phyloP scores from a whole-genome alignment of 2,888 invertebrate genomes.

The Drosophila incognita region DNA sequence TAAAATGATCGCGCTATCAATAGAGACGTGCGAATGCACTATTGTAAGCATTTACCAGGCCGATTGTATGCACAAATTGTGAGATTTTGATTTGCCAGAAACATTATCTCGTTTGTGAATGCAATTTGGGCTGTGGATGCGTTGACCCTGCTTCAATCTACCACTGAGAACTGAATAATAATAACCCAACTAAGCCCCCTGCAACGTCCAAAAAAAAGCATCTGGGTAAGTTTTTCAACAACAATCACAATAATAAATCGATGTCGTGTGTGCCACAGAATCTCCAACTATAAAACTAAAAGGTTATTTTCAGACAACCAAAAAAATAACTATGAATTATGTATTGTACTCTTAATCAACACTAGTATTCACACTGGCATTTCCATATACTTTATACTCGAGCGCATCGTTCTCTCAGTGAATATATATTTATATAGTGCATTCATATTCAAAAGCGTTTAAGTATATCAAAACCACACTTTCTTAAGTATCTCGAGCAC shows the following conservation, averaged over 20 bases:
- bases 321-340: constrained; percentile 8
- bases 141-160: constrained; percentile 17
- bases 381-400: constrained; percentile 31
- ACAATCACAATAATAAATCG: constrained; percentile 67
- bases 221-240: constrained; percentile 74
- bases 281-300: constrained; percentile 53
- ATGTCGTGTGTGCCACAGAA: constrained; percentile 72
- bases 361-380: constrained; percentile 34
- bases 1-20: constrained; percentile 70
- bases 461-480: constrained; percentile 42
- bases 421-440: constrained; percentile 26
- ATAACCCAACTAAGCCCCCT: constrained; percentile 56
- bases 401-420: constrained; percentile 59
- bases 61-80: constrained; percentile 52
- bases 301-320: constrained; percentile 71
- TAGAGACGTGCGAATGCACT: constrained; percentile 23
- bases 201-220: constrained; percentile 51
- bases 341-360: constrained; percentile 17
- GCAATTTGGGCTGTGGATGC: constrained; percentile 40
- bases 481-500: constrained; percentile 65
- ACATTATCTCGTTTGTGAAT: constrained; percentile 54
- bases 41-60: constrained; percentile 15
- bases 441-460: constrained; percentile 34
- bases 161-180: constrained; percentile 34
- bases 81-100: constrained; percentile 31